phyloP scores from a whole-genome alignment of 2,888 invertebrate species.

The Drosophila austrosaltans region DNA sequence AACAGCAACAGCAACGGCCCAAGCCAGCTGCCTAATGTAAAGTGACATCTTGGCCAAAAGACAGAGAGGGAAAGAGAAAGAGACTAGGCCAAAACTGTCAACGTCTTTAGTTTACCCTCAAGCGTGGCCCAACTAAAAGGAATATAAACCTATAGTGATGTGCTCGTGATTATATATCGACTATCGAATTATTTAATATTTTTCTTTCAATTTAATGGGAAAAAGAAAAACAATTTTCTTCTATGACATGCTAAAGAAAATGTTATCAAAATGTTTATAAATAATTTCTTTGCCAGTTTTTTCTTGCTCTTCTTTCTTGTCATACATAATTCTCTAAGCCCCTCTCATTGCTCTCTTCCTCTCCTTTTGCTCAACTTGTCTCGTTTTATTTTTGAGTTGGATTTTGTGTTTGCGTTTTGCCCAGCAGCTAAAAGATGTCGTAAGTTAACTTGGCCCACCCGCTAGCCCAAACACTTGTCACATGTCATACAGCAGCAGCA shows the following conservation, averaged over 20 bases:
- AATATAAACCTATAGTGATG: not conserved
- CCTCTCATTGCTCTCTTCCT: constrained; percentile 21
- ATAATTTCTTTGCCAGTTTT: not conserved
- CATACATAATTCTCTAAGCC: constrained; percentile 64
- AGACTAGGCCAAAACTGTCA: constrained; percentile 74
- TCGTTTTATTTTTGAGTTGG: not conserved
- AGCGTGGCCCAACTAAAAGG: not conserved
- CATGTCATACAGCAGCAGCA: constrained; percentile 54
- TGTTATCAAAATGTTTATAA: too few relatives aligned
- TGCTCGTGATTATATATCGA: constrained; percentile 33
- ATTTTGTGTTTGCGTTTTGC: constrained; percentile 64
- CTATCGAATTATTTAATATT: not conserved
- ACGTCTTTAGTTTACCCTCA: constrained; percentile 48
- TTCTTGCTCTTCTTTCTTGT: constrained; percentile 14
- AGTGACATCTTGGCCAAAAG: constrained; percentile 83
- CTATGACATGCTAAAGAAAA: too few relatives aligned
- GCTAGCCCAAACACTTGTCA: constrained; percentile 71
- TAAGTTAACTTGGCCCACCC: constrained; percentile 64
- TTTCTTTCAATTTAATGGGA: too few relatives aligned
- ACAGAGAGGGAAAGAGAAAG: constrained; percentile 55
- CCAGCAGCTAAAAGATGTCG: constrained; percentile 80
- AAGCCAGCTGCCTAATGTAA: constrained; percentile 77
- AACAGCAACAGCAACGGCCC: constrained; percentile 37
- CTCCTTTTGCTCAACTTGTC: not conserved
- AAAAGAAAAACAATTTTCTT: too few relatives aligned